Evolutionary conservation across 2,113 vertebrate species (phyloP).

Genomic region (Alouatta palliata): DNA sequence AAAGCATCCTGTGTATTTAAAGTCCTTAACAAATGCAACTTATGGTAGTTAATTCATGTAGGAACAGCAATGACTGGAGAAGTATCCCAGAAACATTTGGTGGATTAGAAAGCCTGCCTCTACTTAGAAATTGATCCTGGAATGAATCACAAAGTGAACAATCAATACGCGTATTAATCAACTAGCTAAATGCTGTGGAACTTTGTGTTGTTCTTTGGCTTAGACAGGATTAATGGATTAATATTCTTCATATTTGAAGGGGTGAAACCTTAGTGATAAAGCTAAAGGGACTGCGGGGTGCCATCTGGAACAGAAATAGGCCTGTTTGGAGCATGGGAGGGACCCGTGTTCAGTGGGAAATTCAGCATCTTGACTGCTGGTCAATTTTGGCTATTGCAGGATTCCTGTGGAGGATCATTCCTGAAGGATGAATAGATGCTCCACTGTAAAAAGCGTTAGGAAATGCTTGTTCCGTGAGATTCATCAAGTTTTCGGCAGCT

Average conservation of each 20-base stretch:
- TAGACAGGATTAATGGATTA: neutral
- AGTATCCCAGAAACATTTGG: neutral
- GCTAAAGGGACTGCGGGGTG: neutral
- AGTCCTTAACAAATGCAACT: neutral
- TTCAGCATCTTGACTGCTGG: neutral
- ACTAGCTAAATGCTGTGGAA: neutral
- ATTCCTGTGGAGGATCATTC: neutral
- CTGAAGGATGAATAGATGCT: neutral
- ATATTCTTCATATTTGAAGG: neutral
- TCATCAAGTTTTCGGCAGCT: neutral
- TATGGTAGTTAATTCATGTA: neutral
- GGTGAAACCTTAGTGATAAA: neutral
- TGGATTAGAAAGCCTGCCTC: neutral
- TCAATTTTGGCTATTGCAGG: neutral
- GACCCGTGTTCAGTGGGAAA: neutral
- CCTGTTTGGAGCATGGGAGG: neutral
- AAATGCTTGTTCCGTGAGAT: neutral
- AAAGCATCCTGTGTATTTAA: neutral
- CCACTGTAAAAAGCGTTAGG: neutral
- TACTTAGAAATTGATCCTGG: conserved; percentile 37
- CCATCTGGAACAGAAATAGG: neutral
- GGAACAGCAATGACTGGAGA: neutral
- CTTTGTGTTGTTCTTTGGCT: neutral
- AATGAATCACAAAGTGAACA: neutral
- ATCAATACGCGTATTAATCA: neutral